Base-by-base conservation (phyloP, 1,140 invertebrate genomes). In the Melanaphis sacchari region DNA sequence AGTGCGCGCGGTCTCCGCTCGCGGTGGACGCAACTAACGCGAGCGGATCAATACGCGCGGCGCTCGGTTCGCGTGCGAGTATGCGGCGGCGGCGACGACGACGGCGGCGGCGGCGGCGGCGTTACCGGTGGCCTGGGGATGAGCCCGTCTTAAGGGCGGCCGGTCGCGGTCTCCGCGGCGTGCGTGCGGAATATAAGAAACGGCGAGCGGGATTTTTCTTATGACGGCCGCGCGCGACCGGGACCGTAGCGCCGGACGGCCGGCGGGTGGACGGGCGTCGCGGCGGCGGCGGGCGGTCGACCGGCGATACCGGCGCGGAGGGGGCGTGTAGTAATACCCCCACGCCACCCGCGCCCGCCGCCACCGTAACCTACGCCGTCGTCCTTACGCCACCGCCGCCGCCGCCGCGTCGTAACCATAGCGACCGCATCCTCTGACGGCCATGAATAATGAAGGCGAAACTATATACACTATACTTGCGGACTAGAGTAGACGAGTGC, bases 371-470 rank as follows among this genome's bases (percentile, higher is more conserved):
- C 5, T 81, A 7, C 36, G 38, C 66, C 36, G 7, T 22, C n/a
- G 22, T 6, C 24, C 76, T 7, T 7, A 21, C 46, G 85, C 88
- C n/a, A 49, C 38, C 49, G 3, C 52, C 88, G n/a, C 52, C 52
- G 90, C 59, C 52, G 90, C 26, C 43, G n/a, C 66, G 54, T 66
- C 81, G 91, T 93, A 52, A 54, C 91, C 91, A 93, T 84, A 81
- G 91, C 36, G 43, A 93, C 81, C 46, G 91, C 91, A 82, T 93
- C 91, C 66, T 46, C 66, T 49, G 91, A 93, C 91, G 76, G 91
- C 91, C 91, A 93, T 93, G 91, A 93, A 93, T 93, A 93, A 93
- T 93, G 91, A 93, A 93, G 91, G 91, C 46, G 91, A 92, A 82
- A 92, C 91, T 38, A 43, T 81, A 76, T 38, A 81, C 90, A 66